These are phyloP conservation scores for Sesamia inferens DNA, from an alignment of 2,888 invertebrate genomes.

Conservation along the genomic window DNA sequence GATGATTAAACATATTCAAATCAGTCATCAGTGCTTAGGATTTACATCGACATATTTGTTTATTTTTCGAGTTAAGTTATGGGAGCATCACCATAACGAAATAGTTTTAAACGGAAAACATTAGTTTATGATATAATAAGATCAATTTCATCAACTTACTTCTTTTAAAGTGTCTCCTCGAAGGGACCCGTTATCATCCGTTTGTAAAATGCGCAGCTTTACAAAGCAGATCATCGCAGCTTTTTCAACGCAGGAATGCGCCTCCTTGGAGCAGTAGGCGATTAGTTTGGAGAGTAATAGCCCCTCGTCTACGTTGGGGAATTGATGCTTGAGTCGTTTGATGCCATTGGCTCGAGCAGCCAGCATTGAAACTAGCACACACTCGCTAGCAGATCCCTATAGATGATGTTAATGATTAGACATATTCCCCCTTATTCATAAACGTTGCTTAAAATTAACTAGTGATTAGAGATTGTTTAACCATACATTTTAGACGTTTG, in stretches of 20 bases:
- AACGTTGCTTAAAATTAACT: too few relatives aligned
- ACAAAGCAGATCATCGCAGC: slow-evolving; percentile 98
- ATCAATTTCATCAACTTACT: slow-evolving; percentile 83
- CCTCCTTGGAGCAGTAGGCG: slow-evolving; percentile 97
- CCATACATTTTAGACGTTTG: too few relatives aligned
- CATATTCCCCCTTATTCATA: background rate
- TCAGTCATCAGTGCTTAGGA: background rate
- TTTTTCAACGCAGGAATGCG: slow-evolving; percentile 98
- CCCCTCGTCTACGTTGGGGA: slow-evolving; percentile 97
- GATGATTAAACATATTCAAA: background rate
- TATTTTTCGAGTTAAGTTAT: background rate
- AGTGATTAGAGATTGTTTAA: too few relatives aligned
- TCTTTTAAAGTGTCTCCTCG: slow-evolving; percentile 94
- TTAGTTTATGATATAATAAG: background rate
- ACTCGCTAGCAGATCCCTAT: slow-evolving; percentile 98
- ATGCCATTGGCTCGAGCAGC: slow-evolving; percentile 97
- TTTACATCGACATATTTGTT: background rate
- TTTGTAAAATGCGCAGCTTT: slow-evolving; percentile 96
- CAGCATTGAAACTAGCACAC: slow-evolving; percentile 97
- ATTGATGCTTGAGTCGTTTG: slow-evolving; percentile 95
- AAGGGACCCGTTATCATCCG: slow-evolving; percentile 95
- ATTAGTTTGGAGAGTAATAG: slow-evolving; percentile 97
- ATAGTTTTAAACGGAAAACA: background rate
- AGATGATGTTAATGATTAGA: slow-evolving; percentile 3
- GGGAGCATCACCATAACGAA: background rate